Percentiles rank a stretch among this genome's conserved stretches.
phyloP scores from a whole-genome alignment of 2,888 invertebrate species.

The Agrochola litura region DNA sequence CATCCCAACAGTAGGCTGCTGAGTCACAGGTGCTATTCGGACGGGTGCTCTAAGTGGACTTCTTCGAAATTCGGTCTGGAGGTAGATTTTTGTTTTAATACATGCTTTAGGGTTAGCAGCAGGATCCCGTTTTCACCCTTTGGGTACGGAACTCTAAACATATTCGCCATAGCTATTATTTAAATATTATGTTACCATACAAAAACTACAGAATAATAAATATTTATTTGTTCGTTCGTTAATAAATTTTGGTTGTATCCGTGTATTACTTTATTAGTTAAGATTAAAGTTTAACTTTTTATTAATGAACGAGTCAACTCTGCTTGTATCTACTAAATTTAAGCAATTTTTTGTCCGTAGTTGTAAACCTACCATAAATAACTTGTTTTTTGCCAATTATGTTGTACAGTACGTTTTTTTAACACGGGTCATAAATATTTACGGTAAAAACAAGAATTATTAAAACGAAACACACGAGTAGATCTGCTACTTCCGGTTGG shows the following conservation, averaged over 20 bases:
- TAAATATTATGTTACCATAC: background rate
- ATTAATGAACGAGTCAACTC: background rate
- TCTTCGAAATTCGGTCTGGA: no score
- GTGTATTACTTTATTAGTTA: background rate
- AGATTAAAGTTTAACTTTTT: slow-evolving; percentile 1
- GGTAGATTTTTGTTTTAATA: no score
- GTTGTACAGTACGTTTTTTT: background rate
- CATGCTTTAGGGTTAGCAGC: background rate
- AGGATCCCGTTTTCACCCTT: background rate
- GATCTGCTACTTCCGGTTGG: slow-evolving; percentile 20
- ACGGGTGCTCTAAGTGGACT: no score
- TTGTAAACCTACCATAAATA: background rate
- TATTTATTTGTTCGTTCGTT: background rate
- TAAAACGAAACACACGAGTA: background rate
- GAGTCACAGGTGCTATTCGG: no score
- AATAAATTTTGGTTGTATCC: background rate
- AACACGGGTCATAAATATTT: background rate
- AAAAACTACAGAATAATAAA: background rate
- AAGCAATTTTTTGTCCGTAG: background rate
- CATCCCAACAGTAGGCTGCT: no score
- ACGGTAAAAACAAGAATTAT: background rate
- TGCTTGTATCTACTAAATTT: background rate
- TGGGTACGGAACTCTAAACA: background rate
- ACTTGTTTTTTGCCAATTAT: background rate
- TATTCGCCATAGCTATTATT: background rate